Percentiles rank a stretch among this genome's conserved stretches.
Evolutionary conservation across 2,888 invertebrate species (phyloP).

Genomic region (Dryobota labecula): DNA sequence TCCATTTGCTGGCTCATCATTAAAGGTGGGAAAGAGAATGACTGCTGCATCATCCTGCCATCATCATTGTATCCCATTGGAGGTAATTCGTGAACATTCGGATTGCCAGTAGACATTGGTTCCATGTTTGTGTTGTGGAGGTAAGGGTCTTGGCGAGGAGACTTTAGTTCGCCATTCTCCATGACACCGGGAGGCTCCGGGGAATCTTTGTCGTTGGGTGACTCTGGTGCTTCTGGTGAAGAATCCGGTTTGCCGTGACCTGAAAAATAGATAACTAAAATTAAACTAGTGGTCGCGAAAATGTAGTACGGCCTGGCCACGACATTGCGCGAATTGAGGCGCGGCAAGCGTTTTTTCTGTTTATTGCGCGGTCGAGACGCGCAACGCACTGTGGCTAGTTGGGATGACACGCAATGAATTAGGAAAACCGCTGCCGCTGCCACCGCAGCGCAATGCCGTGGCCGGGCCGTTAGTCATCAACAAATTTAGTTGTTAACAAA

Average conservation of each 20-base stretch:
- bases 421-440: no score
- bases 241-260: constrained; percentile 87
- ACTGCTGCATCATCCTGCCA: constrained; percentile 80
- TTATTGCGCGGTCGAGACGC: no score
- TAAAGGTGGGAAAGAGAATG: constrained; percentile 82
- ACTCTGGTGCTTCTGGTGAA: constrained; percentile 85
- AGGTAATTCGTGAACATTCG: constrained; percentile 78
- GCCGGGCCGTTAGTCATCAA: no score
- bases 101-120: constrained; percentile 69
- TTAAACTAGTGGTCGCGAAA: no score
- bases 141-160: constrained; percentile 82
- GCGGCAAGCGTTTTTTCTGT: no score
- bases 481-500: no score
- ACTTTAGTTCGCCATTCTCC: constrained; percentile 81
- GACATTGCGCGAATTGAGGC: no score
- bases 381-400: no score
- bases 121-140: constrained; percentile 80
- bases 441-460: no score
- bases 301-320: no score
- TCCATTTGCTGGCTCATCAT: constrained; percentile 81
- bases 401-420: no score
- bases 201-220: constrained; percentile 84
- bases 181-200: constrained; percentile 78
- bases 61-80: constrained; percentile 82
- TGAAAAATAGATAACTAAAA: no score